Evolutionary conservation across 2,797 vertebrate genomes (phyloP), one percentile per base, ranked within the genome.

Genomic region (Micromesistius poutassou): DNA sequence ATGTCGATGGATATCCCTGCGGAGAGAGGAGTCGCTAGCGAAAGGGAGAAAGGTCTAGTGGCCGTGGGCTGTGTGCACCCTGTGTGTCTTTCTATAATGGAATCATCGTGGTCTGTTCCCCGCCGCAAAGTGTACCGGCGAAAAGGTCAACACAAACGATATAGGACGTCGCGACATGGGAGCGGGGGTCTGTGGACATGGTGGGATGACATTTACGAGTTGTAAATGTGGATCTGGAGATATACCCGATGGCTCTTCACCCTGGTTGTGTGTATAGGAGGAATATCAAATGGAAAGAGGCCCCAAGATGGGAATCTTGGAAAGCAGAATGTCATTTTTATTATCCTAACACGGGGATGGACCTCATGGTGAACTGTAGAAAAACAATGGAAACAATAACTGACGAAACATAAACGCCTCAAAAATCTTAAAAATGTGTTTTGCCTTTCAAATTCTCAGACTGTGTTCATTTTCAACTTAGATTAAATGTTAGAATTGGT

Each of bases 301-400:
- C 50, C 40, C 25, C 42, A 5, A 85, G 80, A 88, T 28, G 83
- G 82, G 38, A 86, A 77, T 78, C 72, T 7, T 76, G 55, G 74
- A 80, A 78, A 84, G 78, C 33, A 5, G 86, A 83, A 82, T 81
- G 79, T 87, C 82, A 86, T 36, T 73, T 75, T 19, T 68, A 66
- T 88, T 85, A 86, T 90, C 89, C 55, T 82, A 88, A 91, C 91
- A 86, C 90, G 85, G 80, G 73, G 80, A 71, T 80, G 81, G 78
- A 86, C 79, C 74, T 35, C 71, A 30, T 74, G 46, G 30, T 75
- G 80, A 85, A 82, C 46, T 72, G 66, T 62, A 70, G 62, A 10
- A 75, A 38, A 81, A 22, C 1, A 22, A 3, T 9, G 5, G 22
- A 19, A 25, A 62, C 55, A n/a, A 62, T n/a, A 62, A n/a, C 22